Evolutionary conservation across 2,888 invertebrate genomes (phyloP).

Genomic region (Adelphocoris suturalis): DNA sequence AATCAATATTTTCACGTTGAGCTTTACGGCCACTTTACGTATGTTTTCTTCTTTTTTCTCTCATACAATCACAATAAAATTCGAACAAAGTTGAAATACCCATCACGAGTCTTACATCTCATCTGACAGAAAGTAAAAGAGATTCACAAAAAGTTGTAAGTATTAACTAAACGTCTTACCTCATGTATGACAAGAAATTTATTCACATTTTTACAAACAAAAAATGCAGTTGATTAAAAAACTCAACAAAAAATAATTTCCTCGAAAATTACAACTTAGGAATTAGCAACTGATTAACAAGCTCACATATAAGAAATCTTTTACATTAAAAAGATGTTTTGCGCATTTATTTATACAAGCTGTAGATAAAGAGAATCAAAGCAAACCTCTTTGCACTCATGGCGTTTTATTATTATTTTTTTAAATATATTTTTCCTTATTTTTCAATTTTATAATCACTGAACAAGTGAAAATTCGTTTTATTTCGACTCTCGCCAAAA

Average conservation of each 20-base stretch:
- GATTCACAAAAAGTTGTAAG: neutral
- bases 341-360: constrained; percentile 61
- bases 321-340: neutral
- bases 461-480: constrained; percentile 13
- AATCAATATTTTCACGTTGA: constrained; percentile 45
- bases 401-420: neutral
- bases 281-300: constrained; percentile 17
- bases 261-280: neutral
- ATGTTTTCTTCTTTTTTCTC: neutral
- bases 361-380: constrained; percentile 50
- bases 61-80: constrained; percentile 17
- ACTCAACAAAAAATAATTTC: neutral
- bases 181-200: constrained; percentile 42
- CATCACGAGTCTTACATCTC: constrained; percentile 21
- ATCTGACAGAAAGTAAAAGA: constrained; percentile 10
- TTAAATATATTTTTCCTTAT: neutral
- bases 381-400: constrained; percentile 21
- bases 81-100: constrained; percentile 28
- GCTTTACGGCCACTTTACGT: constrained; percentile 29
- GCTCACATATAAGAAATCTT: neutral
- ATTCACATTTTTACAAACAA: constrained; percentile 59
- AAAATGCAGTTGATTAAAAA: neutral
- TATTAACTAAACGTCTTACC: constrained; percentile 43
- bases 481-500: constrained; percentile 44
- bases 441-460: constrained; percentile 20